phyloP scores from a whole-genome alignment of 2,888 invertebrate genomes.

The Callimorpha dominula region DNA sequence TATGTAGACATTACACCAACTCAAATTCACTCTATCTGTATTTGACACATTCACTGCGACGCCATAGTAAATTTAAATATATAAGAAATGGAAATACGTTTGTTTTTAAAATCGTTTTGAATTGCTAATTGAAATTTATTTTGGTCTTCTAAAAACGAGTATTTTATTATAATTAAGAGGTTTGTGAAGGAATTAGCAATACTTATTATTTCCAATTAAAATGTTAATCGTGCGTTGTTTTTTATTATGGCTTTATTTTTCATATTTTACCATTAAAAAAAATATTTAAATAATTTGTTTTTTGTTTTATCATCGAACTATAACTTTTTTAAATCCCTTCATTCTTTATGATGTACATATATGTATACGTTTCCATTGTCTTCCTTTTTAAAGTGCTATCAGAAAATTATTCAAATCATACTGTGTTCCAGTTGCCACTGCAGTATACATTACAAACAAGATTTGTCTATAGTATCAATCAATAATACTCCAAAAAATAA shows the following conservation, averaged over 20 bases:
- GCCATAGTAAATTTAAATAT: conserved; percentile 45
- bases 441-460: neutral
- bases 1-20: neutral
- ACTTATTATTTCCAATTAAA: neutral
- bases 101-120: conserved; percentile 30
- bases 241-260: neutral
- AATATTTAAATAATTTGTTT: neutral
- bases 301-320: neutral
- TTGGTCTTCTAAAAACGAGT: neutral
- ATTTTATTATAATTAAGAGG: conserved; percentile 8
- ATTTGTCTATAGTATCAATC: neutral
- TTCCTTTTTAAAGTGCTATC: too few species aligned
- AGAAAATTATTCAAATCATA: neutral
- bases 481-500: neutral
- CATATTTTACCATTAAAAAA: neutral
- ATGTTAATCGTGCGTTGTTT: neutral
- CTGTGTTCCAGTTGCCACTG: neutral
- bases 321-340: too few species aligned
- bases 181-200: neutral
- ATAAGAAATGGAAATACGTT: conserved; percentile 37
- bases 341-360: too few species aligned
- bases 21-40: neutral
- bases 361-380: too few species aligned
- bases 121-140: conserved; percentile 16
- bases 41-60: conserved; percentile 36